Base-by-base conservation (phyloP, 2,113 vertebrate genomes). In the Bufo bufo region DNA sequence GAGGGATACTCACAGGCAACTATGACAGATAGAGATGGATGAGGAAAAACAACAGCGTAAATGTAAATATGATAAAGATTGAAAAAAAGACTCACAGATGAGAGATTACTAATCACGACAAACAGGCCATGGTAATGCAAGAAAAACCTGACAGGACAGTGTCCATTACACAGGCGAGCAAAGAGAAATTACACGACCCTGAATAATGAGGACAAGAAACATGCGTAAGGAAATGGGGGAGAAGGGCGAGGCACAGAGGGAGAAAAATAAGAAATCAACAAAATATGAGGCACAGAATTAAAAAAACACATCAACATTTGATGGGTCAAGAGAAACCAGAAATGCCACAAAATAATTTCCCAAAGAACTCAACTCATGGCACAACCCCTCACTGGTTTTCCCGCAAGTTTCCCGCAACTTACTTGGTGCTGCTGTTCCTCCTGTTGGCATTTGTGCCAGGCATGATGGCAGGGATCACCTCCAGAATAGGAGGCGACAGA, bases 371-470 rank as follows among this genome's bases (percentile, higher is more conserved):
- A 8, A 43, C 23, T 72, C 19, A 74, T 47, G 33, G 14, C 33
- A 47, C 71, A 3, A 6, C 5, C 45, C 0, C n/a, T 45, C 47
- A 77, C 3, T 9, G 17, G 14, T 23, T 19, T 1, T 7, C 14
- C 45, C 6, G 11, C 14, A 17, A 2, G 16, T 43, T 20, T 16
- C 3, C 0, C n/a, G n/a, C n/a, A 89, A 92, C 93, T 96, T 92
- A 99, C 98, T 97, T 97, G 91, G 96, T 93, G 93, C 96, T 98
- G 95, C 97, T 98, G 86, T 96, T 97, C 87, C 96, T 96, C 90
- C 97, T 97, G 1, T 92, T 90, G 0, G 92, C 8, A 63, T 92
- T 89, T 10, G 82, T 82, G 33, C 89, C 86, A 17, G 77, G 84
- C 85, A 87, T 87, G 87, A 94, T 82, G 0, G 95, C 90, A 0